Base-by-base conservation (phyloP, 2,797 vertebrate species). In the Mastacembelus armatus region DNA sequence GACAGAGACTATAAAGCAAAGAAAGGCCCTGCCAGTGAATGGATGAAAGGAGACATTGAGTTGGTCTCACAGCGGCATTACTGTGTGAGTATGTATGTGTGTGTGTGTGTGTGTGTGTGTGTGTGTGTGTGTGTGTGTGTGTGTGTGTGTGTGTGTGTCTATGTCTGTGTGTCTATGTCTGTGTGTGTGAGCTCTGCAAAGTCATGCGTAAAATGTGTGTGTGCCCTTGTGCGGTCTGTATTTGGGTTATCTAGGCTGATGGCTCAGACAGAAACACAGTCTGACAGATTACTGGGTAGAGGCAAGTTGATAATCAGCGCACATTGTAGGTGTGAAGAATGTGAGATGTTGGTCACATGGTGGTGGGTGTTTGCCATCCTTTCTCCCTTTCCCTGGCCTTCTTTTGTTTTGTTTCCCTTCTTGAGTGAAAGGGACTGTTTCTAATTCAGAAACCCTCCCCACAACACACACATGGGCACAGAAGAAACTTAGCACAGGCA, bases 31-130 rank as follows among this genome's bases (percentile, higher is more conserved):
- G 77, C 81, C 85, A 85, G 81, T 85, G 75, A 52, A 29, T 57
- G 73, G 80, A 90, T 88, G 84, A 86, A 83, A 88, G 73, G 64
- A 80, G 79, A 85, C 76, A 50, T 50, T 90, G 78, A 89, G 47
- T 49, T 39, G 70, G 56, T 81, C 62, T 79, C 91, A 92, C 88
- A 89, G 87, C 70, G 66, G 77, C 72, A 51, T 36, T 40, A n/a
- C n/a, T n/a, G n/a, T n/a, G n/a, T n/a, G n/a, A n/a, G n/a, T n/a
- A n/a, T n/a, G n/a, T n/a, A n/a, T n/a, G n/a, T n/a, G n/a, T n/a
- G n/a, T n/a, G n/a, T n/a, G n/a, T n/a, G n/a, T n/a, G n/a, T n/a
- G n/a, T 59, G 39, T 61, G 74, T 57, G 60, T 32, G 60, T 24
- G 49, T 47, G 58, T 44, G 49, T 60, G 14, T 32, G 11, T 21